Conservation (phyloP, 2,113 vertebrate genomes). For the Charina bottae region DNA sequence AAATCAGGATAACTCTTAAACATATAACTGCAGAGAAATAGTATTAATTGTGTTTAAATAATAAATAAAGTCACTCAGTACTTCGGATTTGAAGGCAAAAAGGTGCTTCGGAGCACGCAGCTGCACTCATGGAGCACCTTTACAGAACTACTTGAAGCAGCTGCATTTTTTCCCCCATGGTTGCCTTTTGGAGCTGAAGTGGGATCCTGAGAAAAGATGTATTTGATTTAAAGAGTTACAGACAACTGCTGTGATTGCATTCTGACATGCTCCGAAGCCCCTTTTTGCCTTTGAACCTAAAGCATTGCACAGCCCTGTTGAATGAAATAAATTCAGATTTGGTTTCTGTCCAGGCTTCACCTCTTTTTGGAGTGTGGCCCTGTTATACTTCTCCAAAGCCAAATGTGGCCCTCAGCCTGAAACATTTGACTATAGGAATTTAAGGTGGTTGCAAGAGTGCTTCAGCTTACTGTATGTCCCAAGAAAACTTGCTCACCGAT, state of each 20-base stretch:
- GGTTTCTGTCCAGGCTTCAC: neutral
- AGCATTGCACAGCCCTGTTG: neutral
- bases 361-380: neutral
- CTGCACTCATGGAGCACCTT: neutral
- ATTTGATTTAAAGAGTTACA: neutral
- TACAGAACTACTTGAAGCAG: neutral
- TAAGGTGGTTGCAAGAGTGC: neutral
- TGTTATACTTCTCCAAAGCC: neutral
- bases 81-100: neutral
- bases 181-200: neutral
- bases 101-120: no score
- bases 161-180: neutral
- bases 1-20: neutral
- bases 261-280: neutral
- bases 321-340: neutral
- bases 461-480: neutral
- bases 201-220: neutral
- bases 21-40: neutral
- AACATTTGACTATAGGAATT: neutral
- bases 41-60: neutral
- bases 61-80: neutral
- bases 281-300: neutral
- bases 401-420: neutral
- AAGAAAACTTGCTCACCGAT: slow-evolving; percentile 78
- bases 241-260: neutral